These are phyloP conservation scores for Nasonia vitripennis DNA, from an alignment of 1,140 invertebrate genomes.

Conservation along the genomic window DNA sequence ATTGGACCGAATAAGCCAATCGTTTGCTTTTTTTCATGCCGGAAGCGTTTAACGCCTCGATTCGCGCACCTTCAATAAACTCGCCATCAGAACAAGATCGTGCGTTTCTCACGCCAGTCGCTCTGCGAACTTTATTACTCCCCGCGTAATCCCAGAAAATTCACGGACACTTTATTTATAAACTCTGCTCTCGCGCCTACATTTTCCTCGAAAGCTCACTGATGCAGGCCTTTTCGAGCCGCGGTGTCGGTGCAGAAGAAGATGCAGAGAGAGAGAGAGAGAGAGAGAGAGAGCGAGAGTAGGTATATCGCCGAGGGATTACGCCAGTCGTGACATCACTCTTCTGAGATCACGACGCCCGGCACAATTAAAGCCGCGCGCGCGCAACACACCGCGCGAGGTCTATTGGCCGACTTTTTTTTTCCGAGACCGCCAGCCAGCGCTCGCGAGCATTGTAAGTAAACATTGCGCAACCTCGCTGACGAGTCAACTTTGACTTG, in stretches of 20 bases:
- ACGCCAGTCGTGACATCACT: conserved; percentile 28
- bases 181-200: neutral
- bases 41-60: no score
- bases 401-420: conserved; percentile 38
- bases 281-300: neutral
- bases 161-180: neutral
- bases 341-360: conserved; percentile 26
- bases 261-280: neutral
- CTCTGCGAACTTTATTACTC: no score
- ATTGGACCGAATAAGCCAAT: no score
- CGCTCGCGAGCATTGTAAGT: neutral
- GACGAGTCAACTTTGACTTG: neutral
- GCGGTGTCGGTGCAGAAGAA: neutral
- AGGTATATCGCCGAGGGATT: neutral
- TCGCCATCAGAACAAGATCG: no score
- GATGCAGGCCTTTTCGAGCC: neutral
- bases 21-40: no score
- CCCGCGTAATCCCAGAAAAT: neutral
- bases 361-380: conserved; percentile 12
- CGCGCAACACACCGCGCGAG: neutral
- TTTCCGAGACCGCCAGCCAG: neutral
- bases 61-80: no score
- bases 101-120: no score
- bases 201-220: neutral
- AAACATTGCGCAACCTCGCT: conserved; percentile 15